These are phyloP conservation scores for Pterocles orientalis DNA, from an alignment of 2,113 vertebrate genomes.

Conservation along the genomic window DNA sequence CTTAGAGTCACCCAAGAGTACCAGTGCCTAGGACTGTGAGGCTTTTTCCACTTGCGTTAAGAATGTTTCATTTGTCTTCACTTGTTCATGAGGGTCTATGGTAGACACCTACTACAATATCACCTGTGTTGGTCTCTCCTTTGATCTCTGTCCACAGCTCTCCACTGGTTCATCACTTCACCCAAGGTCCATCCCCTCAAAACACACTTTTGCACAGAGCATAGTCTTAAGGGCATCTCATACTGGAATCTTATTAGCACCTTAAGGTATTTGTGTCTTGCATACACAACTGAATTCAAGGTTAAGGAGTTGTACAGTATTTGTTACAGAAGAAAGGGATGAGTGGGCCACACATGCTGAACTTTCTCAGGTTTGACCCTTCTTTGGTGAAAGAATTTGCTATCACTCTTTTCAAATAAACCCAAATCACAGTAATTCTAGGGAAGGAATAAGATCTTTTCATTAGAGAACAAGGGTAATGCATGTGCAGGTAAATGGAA, in stretches of 20 bases:
- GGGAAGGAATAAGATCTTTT: not conserved
- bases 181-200: not conserved
- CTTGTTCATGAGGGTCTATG: not conserved
- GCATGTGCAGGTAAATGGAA: not conserved
- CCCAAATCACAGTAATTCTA: not conserved
- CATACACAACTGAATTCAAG: not conserved
- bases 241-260: too few relatives aligned
- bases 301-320: not conserved
- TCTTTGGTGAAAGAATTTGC: not conserved
- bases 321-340: not conserved
- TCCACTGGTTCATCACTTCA: not conserved
- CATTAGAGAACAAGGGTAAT: not conserved
- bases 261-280: not conserved
- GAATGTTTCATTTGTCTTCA: not conserved
- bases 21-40: accelerated
- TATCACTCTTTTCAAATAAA: not conserved
- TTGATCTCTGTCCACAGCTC: not conserved
- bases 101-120: not conserved
- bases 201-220: not conserved
- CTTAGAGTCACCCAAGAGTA: not conserved
- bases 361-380: not conserved
- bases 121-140: not conserved
- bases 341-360: not conserved
- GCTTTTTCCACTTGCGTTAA: not conserved
- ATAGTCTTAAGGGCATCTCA: not conserved